Conservation (phyloP, 2,113 vertebrate genomes). For the Donacobius atricapilla region DNA sequence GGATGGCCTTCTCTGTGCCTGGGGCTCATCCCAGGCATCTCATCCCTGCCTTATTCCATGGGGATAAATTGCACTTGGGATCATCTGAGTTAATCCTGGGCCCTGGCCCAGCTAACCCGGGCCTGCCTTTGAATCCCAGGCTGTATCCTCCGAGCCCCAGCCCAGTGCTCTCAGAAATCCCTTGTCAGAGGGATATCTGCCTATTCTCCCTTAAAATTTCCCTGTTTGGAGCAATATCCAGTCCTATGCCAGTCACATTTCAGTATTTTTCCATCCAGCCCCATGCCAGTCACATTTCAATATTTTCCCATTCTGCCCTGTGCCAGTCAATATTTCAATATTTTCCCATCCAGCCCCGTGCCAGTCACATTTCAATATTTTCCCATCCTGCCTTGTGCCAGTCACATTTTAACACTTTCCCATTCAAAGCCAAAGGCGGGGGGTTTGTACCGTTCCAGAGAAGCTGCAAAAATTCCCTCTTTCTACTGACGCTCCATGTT, state of each 20-base stretch:
- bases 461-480: neutral
- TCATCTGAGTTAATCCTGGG: neutral
- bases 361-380: neutral
- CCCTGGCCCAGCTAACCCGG: neutral
- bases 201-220: neutral
- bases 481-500: neutral
- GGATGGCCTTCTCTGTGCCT: neutral
- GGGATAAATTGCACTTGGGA: slow-evolving; percentile 21
- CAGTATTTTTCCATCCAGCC: neutral
- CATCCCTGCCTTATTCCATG: neutral
- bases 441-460: neutral
- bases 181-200: neutral
- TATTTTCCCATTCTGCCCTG: neutral
- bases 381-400: neutral
- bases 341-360: neutral
- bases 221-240: neutral
- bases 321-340: neutral
- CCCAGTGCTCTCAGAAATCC: neutral
- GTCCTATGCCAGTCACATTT: neutral
- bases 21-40: neutral
- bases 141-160: neutral
- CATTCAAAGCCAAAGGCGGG: neutral
- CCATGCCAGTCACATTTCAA: neutral
- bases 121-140: neutral
- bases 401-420: neutral